Percentiles rank a stretch among this genome's conserved stretches.
phyloP scores from a whole-genome alignment of 2,888 invertebrate species.

The Diploptera punctata region DNA sequence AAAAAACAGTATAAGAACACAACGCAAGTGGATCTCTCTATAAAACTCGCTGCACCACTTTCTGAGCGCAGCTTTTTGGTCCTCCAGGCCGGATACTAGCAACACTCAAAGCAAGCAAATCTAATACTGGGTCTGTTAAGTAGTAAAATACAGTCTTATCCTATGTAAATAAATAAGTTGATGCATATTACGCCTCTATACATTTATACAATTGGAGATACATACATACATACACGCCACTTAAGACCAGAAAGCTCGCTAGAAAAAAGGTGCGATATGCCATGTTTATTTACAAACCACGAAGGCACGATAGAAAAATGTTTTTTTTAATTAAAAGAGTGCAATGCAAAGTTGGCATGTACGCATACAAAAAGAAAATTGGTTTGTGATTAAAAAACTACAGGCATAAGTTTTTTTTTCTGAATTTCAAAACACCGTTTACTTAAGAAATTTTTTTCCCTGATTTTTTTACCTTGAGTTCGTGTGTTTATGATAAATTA shows the following conservation, averaged over 20 bases:
- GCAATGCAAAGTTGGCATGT: constrained; percentile 17
- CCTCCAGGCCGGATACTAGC: neutral
- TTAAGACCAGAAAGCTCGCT: constrained; percentile 13
- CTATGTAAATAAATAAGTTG: constrained; percentile 15
- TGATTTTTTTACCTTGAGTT: constrained; percentile 27
- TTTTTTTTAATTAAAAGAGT: no score
- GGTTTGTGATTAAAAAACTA: constrained; percentile 17
- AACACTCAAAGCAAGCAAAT: constrained; percentile 10
- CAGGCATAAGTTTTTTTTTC: constrained; percentile 1
- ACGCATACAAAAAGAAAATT: no score
- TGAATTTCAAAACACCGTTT: constrained; percentile 5
- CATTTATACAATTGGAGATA: constrained; percentile 11
- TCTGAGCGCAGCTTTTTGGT: no score
- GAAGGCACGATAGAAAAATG: constrained; percentile 32
- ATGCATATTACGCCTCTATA: constrained; percentile 14
- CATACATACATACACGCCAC: constrained; percentile 8
- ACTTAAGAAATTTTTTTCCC: no score
- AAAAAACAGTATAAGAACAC: no score
- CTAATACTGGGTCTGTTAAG: constrained; percentile 13
- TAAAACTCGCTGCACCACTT: no score
- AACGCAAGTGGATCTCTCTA: no score
- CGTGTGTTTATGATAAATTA: neutral
- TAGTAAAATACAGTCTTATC: constrained; percentile 16
- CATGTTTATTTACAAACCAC: neutral
- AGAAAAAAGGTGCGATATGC: neutral